These are phyloP conservation scores for Piaya cayana DNA, from an alignment of 2,113 vertebrate species.

Conservation along the genomic window DNA sequence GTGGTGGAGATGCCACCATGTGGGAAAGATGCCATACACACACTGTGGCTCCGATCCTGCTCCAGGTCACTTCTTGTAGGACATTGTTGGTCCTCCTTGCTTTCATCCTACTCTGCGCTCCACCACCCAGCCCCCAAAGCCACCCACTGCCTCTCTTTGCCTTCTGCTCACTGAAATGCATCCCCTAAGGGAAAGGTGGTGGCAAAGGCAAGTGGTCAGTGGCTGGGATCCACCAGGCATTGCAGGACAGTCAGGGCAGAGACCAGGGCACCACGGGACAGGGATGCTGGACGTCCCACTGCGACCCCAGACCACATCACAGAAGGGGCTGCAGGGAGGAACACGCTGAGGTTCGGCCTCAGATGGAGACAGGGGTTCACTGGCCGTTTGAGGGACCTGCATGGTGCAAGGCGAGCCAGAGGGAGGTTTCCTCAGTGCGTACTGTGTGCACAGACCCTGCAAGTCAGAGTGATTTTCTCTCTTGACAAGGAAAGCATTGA, in stretches of 20 bases:
- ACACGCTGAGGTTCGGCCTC: not conserved
- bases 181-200: not conserved
- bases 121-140: not conserved
- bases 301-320: rapidly evolving
- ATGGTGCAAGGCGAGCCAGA: not conserved
- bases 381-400: not conserved
- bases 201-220: rapidly evolving
- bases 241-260: not conserved
- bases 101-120: not conserved
- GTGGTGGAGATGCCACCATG: not conserved
- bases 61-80: not conserved
- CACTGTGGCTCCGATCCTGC: not conserved
- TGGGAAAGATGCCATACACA: not conserved
- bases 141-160: not conserved
- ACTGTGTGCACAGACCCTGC: not conserved
- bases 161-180: not conserved
- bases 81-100: not conserved
- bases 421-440: no score
- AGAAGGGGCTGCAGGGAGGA: not conserved
- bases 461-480: not conserved
- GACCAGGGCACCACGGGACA: rapidly evolving
- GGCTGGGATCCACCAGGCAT: not conserved
- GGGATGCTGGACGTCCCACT: not conserved
- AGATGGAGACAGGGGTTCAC: not conserved
- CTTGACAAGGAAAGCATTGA: not conserved